A percentile compares a stretch with the other conserved stretches of the same genome.
These are phyloP conservation scores for Rhynchophorus ferrugineus DNA, from an alignment of 1,140 invertebrate species.

Conservation along the genomic window DNA sequence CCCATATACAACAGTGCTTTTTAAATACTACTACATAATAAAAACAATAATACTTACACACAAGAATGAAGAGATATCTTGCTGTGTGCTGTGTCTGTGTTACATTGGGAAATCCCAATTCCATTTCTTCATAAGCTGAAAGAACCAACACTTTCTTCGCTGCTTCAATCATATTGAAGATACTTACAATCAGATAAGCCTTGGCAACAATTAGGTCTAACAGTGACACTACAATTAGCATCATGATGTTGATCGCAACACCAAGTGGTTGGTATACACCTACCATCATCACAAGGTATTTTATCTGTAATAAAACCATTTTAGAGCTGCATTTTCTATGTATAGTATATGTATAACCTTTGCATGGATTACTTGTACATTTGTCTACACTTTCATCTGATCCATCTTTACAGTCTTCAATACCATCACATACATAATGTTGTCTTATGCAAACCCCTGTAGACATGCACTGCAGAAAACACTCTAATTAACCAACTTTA, in stretches of 20 bases:
- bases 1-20: too few relatives aligned
- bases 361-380: slow-evolving; percentile 47
- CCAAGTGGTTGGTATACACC: slow-evolving; percentile 46
- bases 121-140: slow-evolving; percentile 35
- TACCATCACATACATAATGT: slow-evolving; percentile 59
- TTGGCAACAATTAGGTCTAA: slow-evolving; percentile 37
- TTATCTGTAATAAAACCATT: slow-evolving; percentile 29
- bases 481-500: background rate
- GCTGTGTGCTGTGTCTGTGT: slow-evolving; percentile 26
- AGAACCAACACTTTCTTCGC: slow-evolving; percentile 5
- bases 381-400: slow-evolving; percentile 44
- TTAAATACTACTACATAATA: background rate
- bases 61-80: slow-evolving; percentile 36
- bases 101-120: slow-evolving; percentile 25
- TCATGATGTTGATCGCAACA: slow-evolving; percentile 45
- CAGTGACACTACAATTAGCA: slow-evolving; percentile 42
- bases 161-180: too few relatives aligned
- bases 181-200: slow-evolving; percentile 32
- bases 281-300: slow-evolving; percentile 45
- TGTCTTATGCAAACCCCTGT: slow-evolving; percentile 50
- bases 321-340: background rate
- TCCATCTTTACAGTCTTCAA: slow-evolving; percentile 53
- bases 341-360: too few relatives aligned
- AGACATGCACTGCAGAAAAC: slow-evolving; percentile 24
- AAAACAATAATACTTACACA: slow-evolving; percentile 29